Percentiles rank a stretch among this genome's conserved stretches.
Conservation (phyloP, 1,140 invertebrate species). For the Bombus vancouverensis region DNA sequence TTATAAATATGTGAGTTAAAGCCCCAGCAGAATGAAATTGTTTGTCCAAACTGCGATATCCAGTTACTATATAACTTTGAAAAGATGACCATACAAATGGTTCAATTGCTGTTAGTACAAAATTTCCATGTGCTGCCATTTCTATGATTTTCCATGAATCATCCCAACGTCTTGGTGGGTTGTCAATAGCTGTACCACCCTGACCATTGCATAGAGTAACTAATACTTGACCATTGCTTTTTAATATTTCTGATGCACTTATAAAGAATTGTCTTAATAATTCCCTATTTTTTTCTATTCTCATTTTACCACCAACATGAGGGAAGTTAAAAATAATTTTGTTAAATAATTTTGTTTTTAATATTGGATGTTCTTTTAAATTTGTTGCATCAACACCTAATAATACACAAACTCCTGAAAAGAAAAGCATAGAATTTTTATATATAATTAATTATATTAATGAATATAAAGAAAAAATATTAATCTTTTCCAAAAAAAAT, state of each 20-base stretch:
- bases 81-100: constrained; percentile 79
- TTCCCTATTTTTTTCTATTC: constrained; percentile 84
- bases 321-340: constrained; percentile 87
- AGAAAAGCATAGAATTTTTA: constrained; percentile 62
- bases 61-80: constrained; percentile 80
- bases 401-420: constrained; percentile 82
- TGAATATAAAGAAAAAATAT: not conserved
- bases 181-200: constrained; percentile 84
- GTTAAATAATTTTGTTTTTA: constrained; percentile 77
- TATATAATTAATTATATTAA: not conserved
- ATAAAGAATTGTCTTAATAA: constrained; percentile 84
- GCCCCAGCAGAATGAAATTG: constrained; percentile 82
- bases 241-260: constrained; percentile 78
- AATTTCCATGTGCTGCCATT: constrained; percentile 83
- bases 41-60: constrained; percentile 84
- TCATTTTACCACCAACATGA: constrained; percentile 86
- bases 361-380: constrained; percentile 68
- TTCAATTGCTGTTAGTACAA: constrained; percentile 80
- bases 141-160: constrained; percentile 86
- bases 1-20: constrained; percentile 82
- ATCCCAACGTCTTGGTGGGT: constrained; percentile 82
- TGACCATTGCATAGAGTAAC: constrained; percentile 86
- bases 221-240: constrained; percentile 78
- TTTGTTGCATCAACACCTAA: constrained; percentile 83
- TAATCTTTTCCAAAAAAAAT: constrained; percentile 17